Evolutionary conservation across 2,797 vertebrate genomes (phyloP), one percentile per base, ranked within the genome.

Genomic region (Setipinna tenuifilis): DNA sequence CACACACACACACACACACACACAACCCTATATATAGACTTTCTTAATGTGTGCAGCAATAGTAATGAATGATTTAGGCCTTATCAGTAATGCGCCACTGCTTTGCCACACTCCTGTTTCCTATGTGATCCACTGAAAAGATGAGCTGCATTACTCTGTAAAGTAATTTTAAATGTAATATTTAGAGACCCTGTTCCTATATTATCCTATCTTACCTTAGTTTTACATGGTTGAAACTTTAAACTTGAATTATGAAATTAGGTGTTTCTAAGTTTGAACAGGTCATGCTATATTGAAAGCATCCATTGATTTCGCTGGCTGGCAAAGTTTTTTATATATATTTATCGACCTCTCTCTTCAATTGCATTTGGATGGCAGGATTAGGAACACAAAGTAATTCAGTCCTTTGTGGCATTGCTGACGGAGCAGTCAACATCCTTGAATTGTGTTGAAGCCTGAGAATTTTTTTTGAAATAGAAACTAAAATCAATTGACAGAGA

Each of bases 341-440:
- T 68, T 41, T 21, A 78, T 89, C 6, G 87, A 90, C 90, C 88
- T 90, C 86, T 91, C 92, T 90, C 65, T 87, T 28, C 25, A 85
- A 23, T 83, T 57, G 85, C 84, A 87, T 62, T 89, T 88, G 87
- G 82, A 78, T 44, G 16, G 71, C 83, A 83, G 83, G 82, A 58
- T 88, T 92, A 78, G 71, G 35, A 78, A 78, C 17, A 44, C 71
- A 41, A 41, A 41, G 68, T 86, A 85, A 87, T 90, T 92, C 89
- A 91, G 91, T 87, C 80, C 90, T 92, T 90, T 89, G 83, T 87
- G 86, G 35, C 25, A 89, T 50, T 85, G 90, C 92, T 91, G 91
- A 94, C 90, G 82, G 89, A 91, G 92, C 86, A 83, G 57, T 41
- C 81, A 78, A 19, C 84, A 89, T 85, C 84, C 86, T 78, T 86